Evolutionary conservation across 2,888 invertebrate genomes (phyloP).

Genomic region (Drosophila paracracens): DNA sequence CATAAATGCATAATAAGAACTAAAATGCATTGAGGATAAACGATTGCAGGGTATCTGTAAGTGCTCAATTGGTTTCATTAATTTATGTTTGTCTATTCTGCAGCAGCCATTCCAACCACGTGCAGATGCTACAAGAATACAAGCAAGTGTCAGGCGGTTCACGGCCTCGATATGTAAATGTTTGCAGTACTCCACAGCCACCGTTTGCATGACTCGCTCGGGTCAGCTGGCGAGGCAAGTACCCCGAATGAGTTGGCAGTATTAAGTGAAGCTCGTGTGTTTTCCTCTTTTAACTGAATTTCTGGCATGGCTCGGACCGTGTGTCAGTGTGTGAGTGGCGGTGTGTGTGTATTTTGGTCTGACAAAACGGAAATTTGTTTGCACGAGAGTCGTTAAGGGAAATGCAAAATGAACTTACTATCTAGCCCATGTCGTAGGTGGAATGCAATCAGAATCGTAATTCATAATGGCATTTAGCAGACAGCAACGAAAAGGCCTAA

Average conservation of each 20-base stretch:
- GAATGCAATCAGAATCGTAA: slow-evolving; percentile 42
- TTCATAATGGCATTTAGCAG: slow-evolving; percentile 52
- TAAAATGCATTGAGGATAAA: background rate
- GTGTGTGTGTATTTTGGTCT: slow-evolving; percentile 44
- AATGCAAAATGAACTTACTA: slow-evolving; percentile 56
- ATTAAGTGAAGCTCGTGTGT: slow-evolving; percentile 58
- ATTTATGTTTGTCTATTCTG: slow-evolving; percentile 18
- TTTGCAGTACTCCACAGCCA: slow-evolving; percentile 40
- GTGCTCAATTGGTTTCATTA: background rate
- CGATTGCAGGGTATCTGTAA: slow-evolving; percentile 6
- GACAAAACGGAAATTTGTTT: slow-evolving; percentile 74
- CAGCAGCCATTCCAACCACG: slow-evolving; percentile 11
- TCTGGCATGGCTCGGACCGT: slow-evolving; percentile 24
- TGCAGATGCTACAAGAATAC: slow-evolving; percentile 11
- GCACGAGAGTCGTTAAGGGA: slow-evolving; percentile 67
- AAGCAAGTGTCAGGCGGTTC: slow-evolving; percentile 45
- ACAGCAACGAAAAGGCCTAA: slow-evolving; percentile 55
- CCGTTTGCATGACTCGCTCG: slow-evolving; percentile 4
- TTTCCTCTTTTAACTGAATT: slow-evolving; percentile 46
- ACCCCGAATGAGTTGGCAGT: slow-evolving; percentile 52
- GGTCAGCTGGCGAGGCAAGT: slow-evolving; percentile 36
- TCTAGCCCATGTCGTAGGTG: slow-evolving; percentile 36
- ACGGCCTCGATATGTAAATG: slow-evolving; percentile 66
- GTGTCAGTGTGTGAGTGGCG: slow-evolving; percentile 9
- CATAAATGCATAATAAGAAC: background rate